Percentiles rank a stretch among this genome's conserved stretches.
phyloP scores from a whole-genome alignment of 2,797 vertebrate genomes.

The Pitangus sulphuratus region DNA sequence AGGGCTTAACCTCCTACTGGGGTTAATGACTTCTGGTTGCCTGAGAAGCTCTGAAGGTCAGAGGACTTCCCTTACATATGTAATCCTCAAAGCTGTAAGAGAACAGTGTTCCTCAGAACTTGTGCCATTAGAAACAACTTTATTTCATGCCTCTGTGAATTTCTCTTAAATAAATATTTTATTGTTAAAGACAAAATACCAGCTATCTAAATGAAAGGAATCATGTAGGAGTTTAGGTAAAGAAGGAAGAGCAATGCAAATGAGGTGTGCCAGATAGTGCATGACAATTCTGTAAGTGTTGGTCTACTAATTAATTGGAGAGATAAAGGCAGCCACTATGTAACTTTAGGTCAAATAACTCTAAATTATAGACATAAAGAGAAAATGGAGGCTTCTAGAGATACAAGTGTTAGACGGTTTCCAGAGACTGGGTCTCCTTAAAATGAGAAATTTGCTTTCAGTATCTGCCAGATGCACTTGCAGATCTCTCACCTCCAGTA shows the following conservation, averaged over 20 bases:
- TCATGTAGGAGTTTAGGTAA: neutral
- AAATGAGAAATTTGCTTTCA: neutral
- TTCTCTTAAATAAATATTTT: neutral
- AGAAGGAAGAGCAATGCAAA: neutral
- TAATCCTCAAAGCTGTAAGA: neutral
- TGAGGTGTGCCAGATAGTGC: neutral
- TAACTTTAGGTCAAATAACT: neutral
- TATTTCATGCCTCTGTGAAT: neutral
- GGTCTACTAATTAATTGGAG: neutral
- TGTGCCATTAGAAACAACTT: neutral
- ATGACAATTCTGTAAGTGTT: neutral
- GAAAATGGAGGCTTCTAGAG: neutral
- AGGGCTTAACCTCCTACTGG: neutral
- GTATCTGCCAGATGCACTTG: neutral
- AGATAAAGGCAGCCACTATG: neutral
- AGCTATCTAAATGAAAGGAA: neutral
- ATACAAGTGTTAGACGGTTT: neutral
- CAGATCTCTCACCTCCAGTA: neutral
- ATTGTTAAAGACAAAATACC: neutral
- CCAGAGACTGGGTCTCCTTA: neutral
- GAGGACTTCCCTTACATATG: neutral
- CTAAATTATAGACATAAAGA: neutral
- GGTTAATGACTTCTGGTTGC: neutral
- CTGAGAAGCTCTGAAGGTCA: constrained; percentile 2
- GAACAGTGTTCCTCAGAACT: neutral